Percentiles rank a stretch among this genome's conserved stretches.
phyloP scores from a whole-genome alignment of 92 coral and sea anemone genomes.

The Micromussa lordhowensis region DNA sequence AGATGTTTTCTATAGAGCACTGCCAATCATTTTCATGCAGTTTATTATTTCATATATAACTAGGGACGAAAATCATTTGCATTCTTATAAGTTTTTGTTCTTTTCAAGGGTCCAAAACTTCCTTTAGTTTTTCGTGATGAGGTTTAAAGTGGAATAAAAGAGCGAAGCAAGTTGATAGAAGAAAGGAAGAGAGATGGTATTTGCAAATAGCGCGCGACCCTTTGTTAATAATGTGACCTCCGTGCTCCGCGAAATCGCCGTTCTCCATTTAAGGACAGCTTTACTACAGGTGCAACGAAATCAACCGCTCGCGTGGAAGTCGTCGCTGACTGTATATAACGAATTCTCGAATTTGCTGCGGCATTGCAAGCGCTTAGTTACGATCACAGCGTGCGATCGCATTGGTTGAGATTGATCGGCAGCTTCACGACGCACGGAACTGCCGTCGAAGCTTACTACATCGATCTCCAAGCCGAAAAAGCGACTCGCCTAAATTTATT shows the following conservation, averaged over 20 bases:
- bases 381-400: not conserved
- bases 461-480: slow-evolving; percentile 15
- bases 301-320: slow-evolving; percentile 9
- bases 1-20: slow-evolving; percentile 29
- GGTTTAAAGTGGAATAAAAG: slow-evolving; percentile 10
- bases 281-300: slow-evolving; percentile 27
- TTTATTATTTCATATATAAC: slow-evolving; percentile 6
- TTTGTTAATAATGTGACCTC: slow-evolving; percentile 23
- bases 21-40: slow-evolving; percentile 35
- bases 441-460: not conserved
- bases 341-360: slow-evolving; percentile 14
- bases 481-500: slow-evolving; percentile 71
- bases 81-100: slow-evolving; percentile 15
- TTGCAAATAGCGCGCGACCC: slow-evolving; percentile 5
- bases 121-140: not conserved
- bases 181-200: not conserved
- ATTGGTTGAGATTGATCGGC: not conserved
- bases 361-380: not conserved
- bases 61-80: slow-evolving; percentile 10
- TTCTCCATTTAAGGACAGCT: slow-evolving; percentile 35
- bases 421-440: not conserved
- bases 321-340: not conserved
- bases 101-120: not conserved
- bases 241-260: slow-evolving; percentile 28
- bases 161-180: not conserved